Evolutionary conservation across 2,888 invertebrate genomes (phyloP).

Genomic region (Andrena minutula): DNA sequence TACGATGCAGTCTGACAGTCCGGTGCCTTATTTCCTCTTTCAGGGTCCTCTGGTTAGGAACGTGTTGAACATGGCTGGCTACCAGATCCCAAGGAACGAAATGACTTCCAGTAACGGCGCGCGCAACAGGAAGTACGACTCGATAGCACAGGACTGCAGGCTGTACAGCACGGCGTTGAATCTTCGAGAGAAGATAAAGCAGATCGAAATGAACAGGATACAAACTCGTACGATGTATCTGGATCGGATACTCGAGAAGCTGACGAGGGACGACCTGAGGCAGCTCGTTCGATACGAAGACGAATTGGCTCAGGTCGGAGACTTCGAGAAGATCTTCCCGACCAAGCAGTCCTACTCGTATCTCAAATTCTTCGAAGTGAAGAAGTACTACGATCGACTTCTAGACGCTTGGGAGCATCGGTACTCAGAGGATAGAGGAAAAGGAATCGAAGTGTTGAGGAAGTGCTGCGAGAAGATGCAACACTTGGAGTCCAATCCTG

Average conservation of each 20-base stretch:
- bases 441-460: slow-evolving; percentile 85
- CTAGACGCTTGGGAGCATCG: slow-evolving; percentile 54
- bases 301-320: slow-evolving; percentile 29
- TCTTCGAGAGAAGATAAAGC: slow-evolving; percentile 30
- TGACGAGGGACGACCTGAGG: slow-evolving; percentile 51
- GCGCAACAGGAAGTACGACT: slow-evolving; percentile 22
- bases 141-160: slow-evolving; percentile 38
- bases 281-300: slow-evolving; percentile 54
- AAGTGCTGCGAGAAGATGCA: slow-evolving; percentile 33
- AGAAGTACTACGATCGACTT: slow-evolving; percentile 49
- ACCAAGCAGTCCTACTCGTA: slow-evolving; percentile 16
- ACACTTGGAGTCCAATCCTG: slow-evolving; percentile 8
- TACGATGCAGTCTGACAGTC: neutral
- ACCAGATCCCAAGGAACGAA: slow-evolving; percentile 40
- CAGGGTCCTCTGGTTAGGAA: slow-evolving; percentile 46
- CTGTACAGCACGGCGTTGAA: slow-evolving; percentile 36
- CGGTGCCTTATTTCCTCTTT: neutral
- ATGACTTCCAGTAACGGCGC: neutral
- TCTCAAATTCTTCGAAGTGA: slow-evolving; percentile 38
- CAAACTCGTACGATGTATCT: slow-evolving; percentile 32
- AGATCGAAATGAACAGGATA: slow-evolving; percentile 44
- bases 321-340: slow-evolving; percentile 51
- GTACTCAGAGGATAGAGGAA: slow-evolving; percentile 86
- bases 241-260: slow-evolving; percentile 14
- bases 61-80: slow-evolving; percentile 49